Conservation (phyloP, 1,140 invertebrate genomes). For the Neuroterus valhalla region DNA sequence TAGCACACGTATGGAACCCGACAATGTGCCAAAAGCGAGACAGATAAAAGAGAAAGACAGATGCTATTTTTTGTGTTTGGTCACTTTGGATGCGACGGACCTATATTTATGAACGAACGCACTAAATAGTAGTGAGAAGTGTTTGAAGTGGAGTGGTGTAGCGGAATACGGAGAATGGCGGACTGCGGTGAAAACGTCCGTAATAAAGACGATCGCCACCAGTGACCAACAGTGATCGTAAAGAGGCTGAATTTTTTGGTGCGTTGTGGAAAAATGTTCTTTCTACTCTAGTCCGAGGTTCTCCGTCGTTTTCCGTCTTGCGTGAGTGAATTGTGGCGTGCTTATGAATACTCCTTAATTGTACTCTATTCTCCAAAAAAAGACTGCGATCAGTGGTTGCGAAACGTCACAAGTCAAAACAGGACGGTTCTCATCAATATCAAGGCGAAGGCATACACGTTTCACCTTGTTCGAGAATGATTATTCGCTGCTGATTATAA, state of each 20-base stretch:
- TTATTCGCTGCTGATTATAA: slow-evolving; percentile 32
- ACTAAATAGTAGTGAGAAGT: not conserved
- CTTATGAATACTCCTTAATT: slow-evolving; percentile 42
- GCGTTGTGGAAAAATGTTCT: slow-evolving; percentile 20
- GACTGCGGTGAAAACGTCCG: not conserved
- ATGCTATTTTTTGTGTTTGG: too few relatives aligned
- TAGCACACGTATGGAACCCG: too few relatives aligned
- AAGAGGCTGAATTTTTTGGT: not conserved
- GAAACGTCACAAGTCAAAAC: slow-evolving; percentile 57
- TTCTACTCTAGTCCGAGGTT: slow-evolving; percentile 21
- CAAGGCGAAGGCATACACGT: slow-evolving; percentile 42
- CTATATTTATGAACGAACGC: too few relatives aligned
- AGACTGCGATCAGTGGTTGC: slow-evolving; percentile 50
- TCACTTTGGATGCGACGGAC: too few relatives aligned
- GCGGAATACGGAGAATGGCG: slow-evolving; percentile 2
- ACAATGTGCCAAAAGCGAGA: too few relatives aligned
- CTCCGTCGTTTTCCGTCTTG: not conserved
- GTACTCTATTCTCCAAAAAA: slow-evolving; percentile 33
- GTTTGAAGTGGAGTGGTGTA: not conserved
- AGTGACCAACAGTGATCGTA: slow-evolving; percentile 8
- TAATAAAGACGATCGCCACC: slow-evolving; percentile 39
- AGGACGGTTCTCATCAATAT: slow-evolving; percentile 42
- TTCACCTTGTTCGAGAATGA: slow-evolving; percentile 26
- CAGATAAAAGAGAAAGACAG: too few relatives aligned
- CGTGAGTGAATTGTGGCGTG: slow-evolving; percentile 11